A percentile compares a stretch with the other conserved stretches of the same genome.
Evolutionary conservation across 1,140 invertebrate species (phyloP).

Genomic region (Meloidogyne exigua): DNA sequence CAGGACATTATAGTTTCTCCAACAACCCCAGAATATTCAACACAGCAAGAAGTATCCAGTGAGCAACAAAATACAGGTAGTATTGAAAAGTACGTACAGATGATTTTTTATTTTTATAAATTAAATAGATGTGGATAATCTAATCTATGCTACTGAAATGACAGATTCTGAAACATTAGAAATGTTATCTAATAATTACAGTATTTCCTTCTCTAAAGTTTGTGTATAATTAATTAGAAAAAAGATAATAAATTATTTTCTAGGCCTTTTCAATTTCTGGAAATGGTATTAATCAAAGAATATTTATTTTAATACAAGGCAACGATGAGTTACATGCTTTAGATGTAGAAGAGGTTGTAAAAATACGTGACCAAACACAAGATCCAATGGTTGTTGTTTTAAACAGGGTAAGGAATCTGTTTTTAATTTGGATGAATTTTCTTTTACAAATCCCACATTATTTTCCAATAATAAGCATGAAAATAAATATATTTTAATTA

Average conservation of each 20-base stretch:
- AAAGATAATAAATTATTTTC: slow-evolving; percentile 12
- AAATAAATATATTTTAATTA: neutral
- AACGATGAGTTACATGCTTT: slow-evolving; percentile 38
- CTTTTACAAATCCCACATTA: too few relatives aligned
- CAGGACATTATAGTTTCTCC: slow-evolving; percentile 6
- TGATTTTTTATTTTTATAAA: slow-evolving; percentile 10
- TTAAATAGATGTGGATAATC: slow-evolving; percentile 4
- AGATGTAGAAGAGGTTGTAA: slow-evolving; percentile 25
- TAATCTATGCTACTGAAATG: slow-evolving; percentile 31
- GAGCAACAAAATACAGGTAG: neutral
- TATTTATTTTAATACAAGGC: slow-evolving; percentile 37
- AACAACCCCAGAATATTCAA: neutral
- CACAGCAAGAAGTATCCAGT: neutral
- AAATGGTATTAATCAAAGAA: slow-evolving; percentile 27
- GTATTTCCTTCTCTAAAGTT: slow-evolving; percentile 33
- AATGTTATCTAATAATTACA: slow-evolving; percentile 30
- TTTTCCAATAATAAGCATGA: too few relatives aligned
- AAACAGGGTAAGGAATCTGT: neutral
- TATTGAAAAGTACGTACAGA: too few relatives aligned
- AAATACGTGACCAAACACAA: slow-evolving; percentile 11
- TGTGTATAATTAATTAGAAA: neutral
- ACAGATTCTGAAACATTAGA: slow-evolving; percentile 31
- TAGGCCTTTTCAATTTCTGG: slow-evolving; percentile 25
- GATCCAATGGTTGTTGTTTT: slow-evolving; percentile 26
- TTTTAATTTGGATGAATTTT: too few relatives aligned